Evolutionary conservation across 2,888 invertebrate genomes (phyloP), one percentile per base, ranked within the genome.

Genomic region (Tinea pellionella): DNA sequence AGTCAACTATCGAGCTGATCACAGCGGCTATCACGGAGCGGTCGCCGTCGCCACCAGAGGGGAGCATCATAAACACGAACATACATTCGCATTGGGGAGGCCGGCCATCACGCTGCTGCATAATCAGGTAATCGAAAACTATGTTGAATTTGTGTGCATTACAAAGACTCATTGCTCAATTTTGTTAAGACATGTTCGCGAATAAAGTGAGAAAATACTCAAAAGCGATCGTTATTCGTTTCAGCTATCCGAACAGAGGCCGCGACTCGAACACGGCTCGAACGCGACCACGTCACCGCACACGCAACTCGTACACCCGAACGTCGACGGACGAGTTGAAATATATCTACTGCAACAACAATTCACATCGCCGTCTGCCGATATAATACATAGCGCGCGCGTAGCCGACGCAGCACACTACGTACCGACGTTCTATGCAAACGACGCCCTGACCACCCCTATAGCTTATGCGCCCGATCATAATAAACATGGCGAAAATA

Each of bases 1-100:
- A 61, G 90, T 92, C 16, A 82, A 89, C 63, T 91, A 92, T 72
- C 76, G 89, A 37, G 90, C 90, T 0, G 90, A 92, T 68, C 88
- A 88, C 67, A 90, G 88, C 85, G 90, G 91, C 12, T 91, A 90
- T 75, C 92, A 92, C 76, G 90, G 91, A 6, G 85, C 90, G 15
- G 88, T 90, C 56, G 83, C 88, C 60, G 88, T 90, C 67, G 85
- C 81, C 68, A 88, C 88, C 24, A 76, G 77, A 12, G 86, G 87
- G 47, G 83, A 85, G 0, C 80, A 86, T 56, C 88, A 89, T 65
- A 70, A 77, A 16, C 80, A 88, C 53, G 78, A 81, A 13, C 77
- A 89, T 0, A 86, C 81, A 65, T 87, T 90, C 61, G 89, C 90
- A 0, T 72, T 90, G 0, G 91, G 90, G 0, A 86, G 89, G 67